Conservation (phyloP, 2,888 invertebrate species). For the Eumerus sabulonum region DNA sequence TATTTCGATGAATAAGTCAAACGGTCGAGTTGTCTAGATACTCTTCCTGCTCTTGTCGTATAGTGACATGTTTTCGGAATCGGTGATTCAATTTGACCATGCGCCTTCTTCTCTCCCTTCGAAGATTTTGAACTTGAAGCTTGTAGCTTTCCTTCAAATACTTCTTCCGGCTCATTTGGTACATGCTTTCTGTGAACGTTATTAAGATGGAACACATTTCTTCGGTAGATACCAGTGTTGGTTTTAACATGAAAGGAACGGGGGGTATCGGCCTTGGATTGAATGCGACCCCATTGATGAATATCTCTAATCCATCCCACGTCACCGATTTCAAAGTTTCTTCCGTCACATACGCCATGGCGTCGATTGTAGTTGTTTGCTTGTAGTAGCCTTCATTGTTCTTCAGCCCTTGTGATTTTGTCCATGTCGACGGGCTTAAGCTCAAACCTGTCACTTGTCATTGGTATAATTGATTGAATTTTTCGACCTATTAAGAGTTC, state of each 20-base stretch:
- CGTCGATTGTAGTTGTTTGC: conserved; percentile 19
- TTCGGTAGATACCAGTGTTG: conserved; percentile 17
- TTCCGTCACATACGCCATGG: conserved; percentile 17
- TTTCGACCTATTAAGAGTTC: conserved; percentile 28
- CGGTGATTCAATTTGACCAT: neutral
- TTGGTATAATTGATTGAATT: conserved; percentile 9
- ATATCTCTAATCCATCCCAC: conserved; percentile 31
- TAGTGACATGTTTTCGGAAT: neutral
- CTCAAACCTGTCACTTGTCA: conserved; percentile 12
- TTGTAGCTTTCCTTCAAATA: conserved; percentile 18
- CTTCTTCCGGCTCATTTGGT: conserved; percentile 8
- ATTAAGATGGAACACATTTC: conserved; percentile 18
- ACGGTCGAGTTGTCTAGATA: neutral
- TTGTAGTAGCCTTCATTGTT: conserved; percentile 13
- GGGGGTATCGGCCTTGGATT: conserved; percentile 16
- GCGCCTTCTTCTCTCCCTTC: conserved; percentile 14
- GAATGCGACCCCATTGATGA: conserved; percentile 31
- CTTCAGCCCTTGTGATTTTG: conserved; percentile 10
- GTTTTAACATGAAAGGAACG: conserved; percentile 22
- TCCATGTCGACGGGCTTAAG: conserved; percentile 4
- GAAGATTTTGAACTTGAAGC: neutral
- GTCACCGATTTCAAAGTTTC: conserved; percentile 23
- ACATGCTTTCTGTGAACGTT: conserved; percentile 9
- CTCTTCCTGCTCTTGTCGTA: conserved; percentile 32
- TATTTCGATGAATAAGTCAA: conserved; percentile 4